phyloP scores from a whole-genome alignment of 1,140 invertebrate genomes.

The Drosophila pallidifrons region DNA sequence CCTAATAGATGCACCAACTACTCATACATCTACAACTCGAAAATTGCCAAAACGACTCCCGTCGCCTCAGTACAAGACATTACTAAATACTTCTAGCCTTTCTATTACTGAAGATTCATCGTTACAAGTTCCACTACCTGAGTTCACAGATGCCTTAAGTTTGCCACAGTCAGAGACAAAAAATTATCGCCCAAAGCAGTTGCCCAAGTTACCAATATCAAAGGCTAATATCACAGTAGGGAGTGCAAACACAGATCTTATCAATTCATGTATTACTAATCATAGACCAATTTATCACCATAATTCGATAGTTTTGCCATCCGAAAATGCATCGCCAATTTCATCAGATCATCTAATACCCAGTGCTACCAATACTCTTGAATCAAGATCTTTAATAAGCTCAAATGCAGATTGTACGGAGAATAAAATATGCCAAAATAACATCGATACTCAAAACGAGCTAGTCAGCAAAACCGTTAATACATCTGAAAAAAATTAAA shows the following conservation, averaged over 20 bases:
- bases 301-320: too few species aligned
- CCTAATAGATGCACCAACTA: constrained; percentile 1
- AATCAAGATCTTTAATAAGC: neutral
- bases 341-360: neutral
- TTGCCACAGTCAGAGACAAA: constrained; percentile 32
- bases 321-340: neutral
- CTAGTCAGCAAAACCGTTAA: neutral
- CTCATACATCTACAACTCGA: constrained; percentile 52
- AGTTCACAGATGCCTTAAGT: constrained; percentile 5
- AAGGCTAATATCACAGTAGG: constrained; percentile 18
- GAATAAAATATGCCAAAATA: neutral
- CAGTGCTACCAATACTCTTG: too few species aligned
- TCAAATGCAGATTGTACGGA: neutral
- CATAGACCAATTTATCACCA: constrained; percentile 16
- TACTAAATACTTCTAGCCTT: constrained; percentile 6
- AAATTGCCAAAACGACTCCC: constrained; percentile 82
- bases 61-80: constrained; percentile 53
- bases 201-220: constrained; percentile 63
- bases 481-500: neutral
- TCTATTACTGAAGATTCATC: constrained; percentile 23
- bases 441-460: neutral
- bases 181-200: constrained; percentile 61
- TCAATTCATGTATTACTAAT: constrained; percentile 16
- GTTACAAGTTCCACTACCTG: constrained; percentile 14
- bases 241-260: constrained; percentile 28